phyloP scores from a whole-genome alignment of 2,797 vertebrate genomes.

The Salmo trutta region DNA sequence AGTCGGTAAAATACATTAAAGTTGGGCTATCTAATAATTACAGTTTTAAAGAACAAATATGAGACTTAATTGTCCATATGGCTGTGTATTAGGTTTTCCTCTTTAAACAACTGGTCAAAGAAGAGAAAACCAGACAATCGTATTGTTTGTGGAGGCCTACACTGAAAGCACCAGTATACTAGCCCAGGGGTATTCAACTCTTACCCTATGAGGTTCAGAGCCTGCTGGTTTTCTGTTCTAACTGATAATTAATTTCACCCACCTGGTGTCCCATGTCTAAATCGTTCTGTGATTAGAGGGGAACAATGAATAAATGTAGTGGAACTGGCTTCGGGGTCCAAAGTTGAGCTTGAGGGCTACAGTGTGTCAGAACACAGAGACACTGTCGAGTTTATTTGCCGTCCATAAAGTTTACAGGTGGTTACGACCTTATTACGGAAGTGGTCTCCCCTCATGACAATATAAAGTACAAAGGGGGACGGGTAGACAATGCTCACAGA shows the following conservation, averaged over 20 bases:
- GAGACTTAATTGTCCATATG: neutral
- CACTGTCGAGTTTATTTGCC: slow-evolving; percentile 77
- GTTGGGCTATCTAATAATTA: too few relatives aligned
- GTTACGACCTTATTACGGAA: slow-evolving; percentile 81
- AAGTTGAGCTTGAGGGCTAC: too few relatives aligned
- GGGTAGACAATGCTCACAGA: slow-evolving; percentile 33
- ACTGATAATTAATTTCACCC: too few relatives aligned
- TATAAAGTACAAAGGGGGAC: slow-evolving; percentile 68
- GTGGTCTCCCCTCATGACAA: slow-evolving; percentile 66
- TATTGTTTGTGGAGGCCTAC: neutral
- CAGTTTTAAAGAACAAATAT: neutral
- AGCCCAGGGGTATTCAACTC: too few relatives aligned
- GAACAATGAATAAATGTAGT: too few relatives aligned
- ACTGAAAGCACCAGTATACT: slow-evolving; percentile 1
- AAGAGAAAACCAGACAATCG: neutral
- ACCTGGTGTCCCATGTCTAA: too few relatives aligned
- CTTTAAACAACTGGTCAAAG: neutral
- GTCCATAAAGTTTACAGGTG: slow-evolving; percentile 87
- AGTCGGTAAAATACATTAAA: neutral
- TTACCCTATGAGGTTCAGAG: too few relatives aligned
- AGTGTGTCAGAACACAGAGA: slow-evolving; percentile 38
- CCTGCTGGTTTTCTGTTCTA: too few relatives aligned
- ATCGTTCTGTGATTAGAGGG: too few relatives aligned
- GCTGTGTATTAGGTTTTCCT: neutral
- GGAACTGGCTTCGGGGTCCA: too few relatives aligned